Percentiles rank a stretch among this genome's conserved stretches.
Conservation (phyloP, 2,113 vertebrate species). For the Ctenodactylus gundi region DNA sequence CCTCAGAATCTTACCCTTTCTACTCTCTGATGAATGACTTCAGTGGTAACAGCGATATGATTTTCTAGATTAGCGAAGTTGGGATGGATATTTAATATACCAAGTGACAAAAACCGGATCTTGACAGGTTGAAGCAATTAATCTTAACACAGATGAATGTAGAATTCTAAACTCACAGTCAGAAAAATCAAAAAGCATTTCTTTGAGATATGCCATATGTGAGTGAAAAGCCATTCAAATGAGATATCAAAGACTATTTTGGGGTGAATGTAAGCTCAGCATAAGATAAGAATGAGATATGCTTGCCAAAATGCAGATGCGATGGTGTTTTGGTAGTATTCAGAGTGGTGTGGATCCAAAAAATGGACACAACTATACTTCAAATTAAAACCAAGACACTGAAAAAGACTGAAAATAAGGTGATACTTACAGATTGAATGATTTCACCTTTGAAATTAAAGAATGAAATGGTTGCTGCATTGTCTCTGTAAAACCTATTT, state of each 20-base stretch:
- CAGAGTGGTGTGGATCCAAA: neutral
- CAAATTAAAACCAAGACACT: conserved; percentile 29
- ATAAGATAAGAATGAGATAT: neutral
- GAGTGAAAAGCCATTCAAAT: conserved; percentile 5
- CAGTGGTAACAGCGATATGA: neutral
- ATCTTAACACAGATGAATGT: conserved; percentile 47
- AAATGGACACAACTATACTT: conserved; percentile 53
- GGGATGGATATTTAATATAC: conserved; percentile 37
- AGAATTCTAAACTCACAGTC: neutral
- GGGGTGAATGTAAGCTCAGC: neutral
- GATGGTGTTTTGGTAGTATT: conserved; percentile 34
- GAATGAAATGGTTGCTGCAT: neutral
- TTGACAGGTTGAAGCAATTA: conserved; percentile 44
- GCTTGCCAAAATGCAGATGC: conserved; percentile 12
- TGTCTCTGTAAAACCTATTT: neutral
- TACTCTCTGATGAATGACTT: conserved; percentile 34
- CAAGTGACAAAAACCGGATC: conserved; percentile 33
- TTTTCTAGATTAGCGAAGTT: conserved; percentile 4
- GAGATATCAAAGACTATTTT: conserved; percentile 31
- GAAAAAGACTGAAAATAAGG: neutral
- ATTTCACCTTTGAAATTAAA: conserved; percentile 33
- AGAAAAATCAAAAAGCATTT: neutral
- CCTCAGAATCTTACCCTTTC: neutral
- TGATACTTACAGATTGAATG: neutral
- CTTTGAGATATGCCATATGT: conserved; percentile 52